Conservation (phyloP, 2,797 vertebrate species). For the Vireo griseus region DNA sequence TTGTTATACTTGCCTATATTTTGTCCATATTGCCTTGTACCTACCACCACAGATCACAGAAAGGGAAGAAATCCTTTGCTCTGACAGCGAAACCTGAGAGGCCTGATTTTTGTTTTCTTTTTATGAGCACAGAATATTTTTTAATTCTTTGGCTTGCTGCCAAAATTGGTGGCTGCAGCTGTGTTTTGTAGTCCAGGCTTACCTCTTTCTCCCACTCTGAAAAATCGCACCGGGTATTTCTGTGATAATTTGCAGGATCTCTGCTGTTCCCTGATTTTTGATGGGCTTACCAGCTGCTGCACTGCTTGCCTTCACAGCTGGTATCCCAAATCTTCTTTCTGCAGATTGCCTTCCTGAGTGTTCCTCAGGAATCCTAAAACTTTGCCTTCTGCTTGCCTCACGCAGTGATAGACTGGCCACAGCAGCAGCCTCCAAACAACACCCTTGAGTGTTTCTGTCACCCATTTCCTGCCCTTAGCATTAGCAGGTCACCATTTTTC, state of each 20-base stretch:
- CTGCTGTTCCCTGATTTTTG: neutral
- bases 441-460: neutral
- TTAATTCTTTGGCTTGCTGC: neutral
- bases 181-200: neutral
- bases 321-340: neutral
- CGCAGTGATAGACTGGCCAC: fast-evolving
- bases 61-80: neutral
- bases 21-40: fast-evolving
- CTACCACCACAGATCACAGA: neutral
- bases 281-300: neutral
- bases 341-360: neutral
- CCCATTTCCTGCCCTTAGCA: neutral
- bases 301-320: neutral
- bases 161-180: neutral
- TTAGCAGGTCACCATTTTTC: neutral
- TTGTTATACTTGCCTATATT: neutral
- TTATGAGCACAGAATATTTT: neutral
- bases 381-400: neutral
- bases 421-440: neutral
- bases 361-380: neutral
- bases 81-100: neutral
- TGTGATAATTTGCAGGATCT: neutral
- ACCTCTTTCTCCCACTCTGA: neutral
- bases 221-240: neutral
- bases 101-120: neutral